phyloP scores from a whole-genome alignment of 1,140 invertebrate genomes.

The Trissolcus basalis region DNA sequence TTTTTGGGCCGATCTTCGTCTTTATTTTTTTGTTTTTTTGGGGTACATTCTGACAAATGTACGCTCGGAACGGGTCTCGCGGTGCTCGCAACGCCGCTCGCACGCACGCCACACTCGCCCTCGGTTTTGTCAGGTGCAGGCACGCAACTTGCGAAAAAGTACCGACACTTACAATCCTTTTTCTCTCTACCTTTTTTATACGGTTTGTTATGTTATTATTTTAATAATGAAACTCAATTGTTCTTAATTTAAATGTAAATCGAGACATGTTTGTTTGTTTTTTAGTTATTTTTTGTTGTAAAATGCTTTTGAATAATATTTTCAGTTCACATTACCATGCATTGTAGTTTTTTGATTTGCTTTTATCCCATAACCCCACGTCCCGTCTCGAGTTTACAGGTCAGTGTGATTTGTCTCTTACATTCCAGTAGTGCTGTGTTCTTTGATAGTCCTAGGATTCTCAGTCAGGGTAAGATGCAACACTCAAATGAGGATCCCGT shows the following conservation, averaged over 20 bases:
- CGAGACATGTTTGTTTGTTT: constrained; percentile 76
- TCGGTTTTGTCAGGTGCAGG: background rate
- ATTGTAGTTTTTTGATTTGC: constrained; percentile 69
- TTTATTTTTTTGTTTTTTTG: constrained; percentile 16
- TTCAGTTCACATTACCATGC: constrained; percentile 75
- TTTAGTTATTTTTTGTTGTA: constrained; percentile 78
- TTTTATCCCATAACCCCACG: constrained; percentile 20
- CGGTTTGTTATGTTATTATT: constrained; percentile 77
- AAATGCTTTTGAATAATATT: constrained; percentile 78
- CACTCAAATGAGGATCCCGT: constrained; percentile 11
- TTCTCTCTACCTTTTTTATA: constrained; percentile 73
- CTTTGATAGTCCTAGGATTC: constrained; percentile 15
- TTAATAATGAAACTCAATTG: constrained; percentile 75
- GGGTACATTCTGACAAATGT: constrained; percentile 31
- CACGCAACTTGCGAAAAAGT: constrained; percentile 39
- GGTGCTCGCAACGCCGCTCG: background rate
- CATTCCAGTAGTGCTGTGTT: constrained; percentile 52
- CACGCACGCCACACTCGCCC: constrained; percentile 22
- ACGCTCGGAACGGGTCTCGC: constrained; percentile 10
- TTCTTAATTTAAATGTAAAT: constrained; percentile 78
- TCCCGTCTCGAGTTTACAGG: background rate
- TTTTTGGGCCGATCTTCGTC: constrained; percentile 8
- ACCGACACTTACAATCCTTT: constrained; percentile 56
- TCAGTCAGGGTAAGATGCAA: constrained; percentile 7
- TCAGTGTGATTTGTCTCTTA: constrained; percentile 18